Base-by-base conservation (phyloP, 2,113 vertebrate genomes). In the Elachura formosa region DNA sequence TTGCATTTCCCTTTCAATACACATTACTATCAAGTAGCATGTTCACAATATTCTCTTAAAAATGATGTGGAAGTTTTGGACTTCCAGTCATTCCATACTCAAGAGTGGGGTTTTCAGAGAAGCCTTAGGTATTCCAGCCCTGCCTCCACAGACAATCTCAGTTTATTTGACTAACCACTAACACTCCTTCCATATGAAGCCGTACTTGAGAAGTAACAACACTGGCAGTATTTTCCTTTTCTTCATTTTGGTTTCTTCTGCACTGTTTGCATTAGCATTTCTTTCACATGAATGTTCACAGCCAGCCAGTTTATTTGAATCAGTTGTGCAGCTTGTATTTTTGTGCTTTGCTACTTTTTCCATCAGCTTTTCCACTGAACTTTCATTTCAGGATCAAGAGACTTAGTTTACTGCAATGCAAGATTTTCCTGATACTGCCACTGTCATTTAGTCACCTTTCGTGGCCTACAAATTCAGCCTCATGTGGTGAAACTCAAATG, bases 341-440 rank as follows among this genome's bases (percentile, higher is more conserved):
- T 88, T 68, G 87, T 96, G 90, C 52, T 95, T 62, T 64, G 71
- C 49, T 95, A 88, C 91, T 90, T 93, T 86, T 88, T 68, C 89
- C 85, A 96, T 90, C 93, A 88, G 84, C 61, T 95, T 93, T 91
- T 74, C 83, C 82, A 80, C 71, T 38, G 79, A 95, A 93, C 87
- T 94, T 90, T 74, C 59, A 88, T 84, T 96, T 95, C 43, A 38
- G 77, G 92, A 95, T 96, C 94, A 93, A 94, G 19, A 91, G 43
- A 71, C 40, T 79, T 52, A 5, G 87, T 55, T 91, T 66, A 86
- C 63, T 77, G 74, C 82, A 66, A 58, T 4, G 34, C 40, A 76
- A 89, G 83, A 38, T 40, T 59, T 71, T 41, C 40, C 68, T 34
- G 59, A 59, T 67, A 73, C 41, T 4, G 2, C 55, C 78, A 76